A percentile compares a stretch with the other conserved stretches of the same genome.
Conservation (phyloP, 2,797 vertebrate species). For the Pseudochaenichthys georgianus region DNA sequence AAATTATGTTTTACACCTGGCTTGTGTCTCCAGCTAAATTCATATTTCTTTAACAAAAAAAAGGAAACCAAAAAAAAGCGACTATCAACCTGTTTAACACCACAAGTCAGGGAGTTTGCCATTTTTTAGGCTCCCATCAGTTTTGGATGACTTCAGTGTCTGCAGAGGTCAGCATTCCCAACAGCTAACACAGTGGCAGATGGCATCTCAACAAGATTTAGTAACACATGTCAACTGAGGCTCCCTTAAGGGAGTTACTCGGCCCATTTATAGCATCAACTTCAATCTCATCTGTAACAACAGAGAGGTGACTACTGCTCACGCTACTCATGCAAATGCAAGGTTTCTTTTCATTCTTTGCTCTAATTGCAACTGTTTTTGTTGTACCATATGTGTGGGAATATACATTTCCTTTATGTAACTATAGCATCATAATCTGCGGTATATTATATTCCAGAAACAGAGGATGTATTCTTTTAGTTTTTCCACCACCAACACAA, state of each 20-base stretch:
- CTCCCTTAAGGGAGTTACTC: conserved; percentile 82
- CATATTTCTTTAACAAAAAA: background rate
- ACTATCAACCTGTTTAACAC: conserved; percentile 30
- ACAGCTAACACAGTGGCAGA: conserved; percentile 83
- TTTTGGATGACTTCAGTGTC: conserved; percentile 81
- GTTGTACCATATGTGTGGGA: conserved; percentile 20
- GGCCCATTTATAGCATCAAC: conserved; percentile 85
- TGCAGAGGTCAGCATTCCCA: conserved; percentile 83
- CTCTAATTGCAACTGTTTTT: conserved; percentile 31
- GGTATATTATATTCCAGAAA: background rate
- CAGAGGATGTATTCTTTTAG: conserved; percentile 6
- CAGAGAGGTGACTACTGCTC: conserved; percentile 71
- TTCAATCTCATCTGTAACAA: conserved; percentile 78
- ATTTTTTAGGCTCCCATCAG: conserved; percentile 64
- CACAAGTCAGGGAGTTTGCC: conserved; percentile 29
- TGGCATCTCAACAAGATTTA: conserved; percentile 87
- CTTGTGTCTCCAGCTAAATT: conserved; percentile 8
- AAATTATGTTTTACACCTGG: background rate
- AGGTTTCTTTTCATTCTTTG: conserved; percentile 13
- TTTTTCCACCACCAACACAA: background rate
- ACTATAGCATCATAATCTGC: background rate
- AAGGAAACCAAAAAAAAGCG: conserved; percentile 7
- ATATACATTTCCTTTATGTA: conserved; percentile 1
- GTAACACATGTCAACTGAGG: conserved; percentile 85
- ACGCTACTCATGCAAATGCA: conserved; percentile 66